Conservation (phyloP, 1,140 invertebrate genomes). For the Heliothis virescens region DNA sequence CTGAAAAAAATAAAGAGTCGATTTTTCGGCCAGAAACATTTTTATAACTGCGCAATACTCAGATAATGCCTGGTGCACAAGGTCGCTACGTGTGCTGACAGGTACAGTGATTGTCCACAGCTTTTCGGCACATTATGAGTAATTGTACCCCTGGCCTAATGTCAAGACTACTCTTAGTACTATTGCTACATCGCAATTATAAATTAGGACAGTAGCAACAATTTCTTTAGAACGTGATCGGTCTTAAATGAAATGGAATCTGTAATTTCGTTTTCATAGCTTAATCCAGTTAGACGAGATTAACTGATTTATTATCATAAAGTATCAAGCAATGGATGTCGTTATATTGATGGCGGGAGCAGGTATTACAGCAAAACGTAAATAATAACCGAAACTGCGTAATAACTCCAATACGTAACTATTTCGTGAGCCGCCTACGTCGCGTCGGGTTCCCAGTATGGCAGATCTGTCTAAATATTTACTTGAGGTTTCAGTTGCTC, state of each 20-base stretch:
- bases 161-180: slow-evolving; percentile 1
- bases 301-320: not conserved
- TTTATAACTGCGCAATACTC: slow-evolving; percentile 46
- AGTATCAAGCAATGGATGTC: not conserved
- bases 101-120: slow-evolving; percentile 25
- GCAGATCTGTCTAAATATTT: not conserved
- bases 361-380: slow-evolving; percentile 8
- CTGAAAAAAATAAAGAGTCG: slow-evolving; percentile 31
- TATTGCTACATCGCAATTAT: slow-evolving; percentile 11
- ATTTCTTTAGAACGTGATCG: slow-evolving; percentile 11
- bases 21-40: slow-evolving; percentile 32
- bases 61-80: slow-evolving; percentile 39
- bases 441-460: not conserved
- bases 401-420: slow-evolving; percentile 6
- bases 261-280: slow-evolving; percentile 17
- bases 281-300: not conserved
- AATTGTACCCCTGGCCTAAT: slow-evolving; percentile 14
- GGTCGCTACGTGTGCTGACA: slow-evolving; percentile 21
- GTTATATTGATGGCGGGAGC: too few relatives aligned
- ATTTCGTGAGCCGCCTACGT: not conserved
- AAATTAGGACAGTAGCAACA: not conserved
- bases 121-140: slow-evolving; percentile 38
- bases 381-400: slow-evolving; percentile 25
- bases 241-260: slow-evolving; percentile 11
- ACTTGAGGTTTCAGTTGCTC: not conserved